Conservation (phyloP, 2,113 vertebrate genomes). For the Urocynchramus pylzowi region DNA sequence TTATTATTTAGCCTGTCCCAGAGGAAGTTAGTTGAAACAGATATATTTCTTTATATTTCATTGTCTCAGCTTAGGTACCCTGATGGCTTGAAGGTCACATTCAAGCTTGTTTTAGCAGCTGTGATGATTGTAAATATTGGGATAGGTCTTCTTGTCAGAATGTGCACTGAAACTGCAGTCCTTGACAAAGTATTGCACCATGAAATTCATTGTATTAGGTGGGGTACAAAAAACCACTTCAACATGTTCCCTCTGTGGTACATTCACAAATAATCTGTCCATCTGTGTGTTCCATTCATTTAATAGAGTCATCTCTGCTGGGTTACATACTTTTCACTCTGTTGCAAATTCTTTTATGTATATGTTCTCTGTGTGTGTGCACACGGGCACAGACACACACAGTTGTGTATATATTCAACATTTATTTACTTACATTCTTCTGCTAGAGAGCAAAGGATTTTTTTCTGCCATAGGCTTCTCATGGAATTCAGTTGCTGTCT, state of each 20-base stretch:
- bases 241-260: neutral
- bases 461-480: neutral
- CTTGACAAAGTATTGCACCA: neutral
- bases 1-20: constrained; percentile 3
- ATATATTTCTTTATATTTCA: constrained; percentile 16
- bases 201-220: neutral
- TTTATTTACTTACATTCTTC: constrained; percentile 27
- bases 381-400: neutral
- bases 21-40: neutral
- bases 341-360: neutral
- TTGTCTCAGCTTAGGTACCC: neutral
- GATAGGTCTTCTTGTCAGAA: neutral
- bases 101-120: constrained; percentile 46
- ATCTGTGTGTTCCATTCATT: neutral
- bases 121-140: neutral
- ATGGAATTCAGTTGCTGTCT: neutral
- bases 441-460: neutral
- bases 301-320: neutral
- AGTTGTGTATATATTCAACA: neutral
- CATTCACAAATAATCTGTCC: neutral
- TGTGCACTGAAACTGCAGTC: neutral
- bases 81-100: constrained; percentile 18
- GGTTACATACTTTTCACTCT: neutral
- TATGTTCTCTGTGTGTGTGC: neutral
- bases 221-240: neutral